A percentile compares a stretch with the other conserved stretches of the same genome.
These are phyloP conservation scores for Epinotia ramella DNA, from an alignment of 2,888 invertebrate genomes.

Conservation along the genomic window DNA sequence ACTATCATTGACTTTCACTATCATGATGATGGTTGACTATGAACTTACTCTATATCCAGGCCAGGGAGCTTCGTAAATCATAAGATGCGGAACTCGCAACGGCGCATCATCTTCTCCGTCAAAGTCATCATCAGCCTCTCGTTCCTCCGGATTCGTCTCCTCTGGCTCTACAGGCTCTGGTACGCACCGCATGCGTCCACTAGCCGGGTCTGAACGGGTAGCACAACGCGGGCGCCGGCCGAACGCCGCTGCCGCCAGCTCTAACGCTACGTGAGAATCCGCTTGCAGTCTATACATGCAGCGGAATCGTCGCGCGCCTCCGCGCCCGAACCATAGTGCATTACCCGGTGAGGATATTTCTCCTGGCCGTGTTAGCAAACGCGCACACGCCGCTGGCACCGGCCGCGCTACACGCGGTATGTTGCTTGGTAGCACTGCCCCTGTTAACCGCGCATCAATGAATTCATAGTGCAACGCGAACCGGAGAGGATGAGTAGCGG, in stretches of 20 bases:
- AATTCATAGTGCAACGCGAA: conserved; percentile 93
- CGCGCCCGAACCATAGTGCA: conserved; percentile 93
- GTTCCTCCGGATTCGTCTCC: conserved; percentile 51
- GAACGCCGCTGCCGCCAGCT: conserved; percentile 89
- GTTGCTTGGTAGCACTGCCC: conserved; percentile 84
- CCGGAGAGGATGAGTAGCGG: conserved; percentile 91
- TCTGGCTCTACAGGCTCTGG: conserved; percentile 59
- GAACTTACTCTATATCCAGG: conserved; percentile 84
- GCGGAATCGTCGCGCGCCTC: conserved; percentile 90
- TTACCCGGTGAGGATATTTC: conserved; percentile 91
- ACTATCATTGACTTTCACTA: neutral
- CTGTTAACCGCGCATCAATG: conserved; percentile 91
- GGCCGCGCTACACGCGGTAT: conserved; percentile 68
- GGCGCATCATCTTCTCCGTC: conserved; percentile 71
- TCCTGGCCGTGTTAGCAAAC: conserved; percentile 71
- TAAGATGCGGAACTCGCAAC: conserved; percentile 81
- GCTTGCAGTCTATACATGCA: conserved; percentile 92
- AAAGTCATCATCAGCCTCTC: conserved; percentile 51
- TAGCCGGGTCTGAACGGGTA: conserved; percentile 90
- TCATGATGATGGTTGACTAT: neutral
- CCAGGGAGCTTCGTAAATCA: conserved; percentile 90
- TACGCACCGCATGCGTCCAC: conserved; percentile 84
- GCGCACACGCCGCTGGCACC: conserved; percentile 69
- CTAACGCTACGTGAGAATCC: conserved; percentile 87
- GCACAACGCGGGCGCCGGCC: conserved; percentile 86